phyloP scores from a whole-genome alignment of 2,888 invertebrate species.

The Callinectes sapidus region DNA sequence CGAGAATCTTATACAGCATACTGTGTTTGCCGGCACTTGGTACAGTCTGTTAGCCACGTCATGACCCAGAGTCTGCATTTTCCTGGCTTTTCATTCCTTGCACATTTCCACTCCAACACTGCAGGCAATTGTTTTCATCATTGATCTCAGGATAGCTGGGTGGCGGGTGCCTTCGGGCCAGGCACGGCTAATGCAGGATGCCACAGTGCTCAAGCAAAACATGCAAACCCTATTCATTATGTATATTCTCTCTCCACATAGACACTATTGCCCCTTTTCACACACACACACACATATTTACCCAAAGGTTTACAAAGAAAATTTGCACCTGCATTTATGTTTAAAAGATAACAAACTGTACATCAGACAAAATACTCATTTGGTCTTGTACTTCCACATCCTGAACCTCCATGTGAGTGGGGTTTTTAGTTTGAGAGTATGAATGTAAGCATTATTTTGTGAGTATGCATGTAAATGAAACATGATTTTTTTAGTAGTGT shows the following conservation, averaged over 20 bases:
- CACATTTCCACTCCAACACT: neutral
- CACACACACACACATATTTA: conserved; percentile 20
- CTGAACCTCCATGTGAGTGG: conserved; percentile 34
- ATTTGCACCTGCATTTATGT: conserved; percentile 20
- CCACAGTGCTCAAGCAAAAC: neutral
- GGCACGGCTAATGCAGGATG: neutral
- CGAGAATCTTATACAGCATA: neutral
- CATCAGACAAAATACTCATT: conserved; percentile 46
- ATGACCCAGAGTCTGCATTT: conserved; percentile 27
- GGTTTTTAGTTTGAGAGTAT: conserved; percentile 43
- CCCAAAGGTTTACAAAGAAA: conserved; percentile 15
- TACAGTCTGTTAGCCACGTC: neutral
- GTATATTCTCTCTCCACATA: neutral
- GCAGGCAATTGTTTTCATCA: neutral
- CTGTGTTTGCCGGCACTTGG: conserved; percentile 3
- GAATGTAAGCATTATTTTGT: conserved; percentile 63
- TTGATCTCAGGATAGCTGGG: conserved; percentile 29
- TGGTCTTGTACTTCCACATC: conserved; percentile 56
- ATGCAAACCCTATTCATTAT: neutral
- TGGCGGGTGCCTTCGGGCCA: conserved; percentile 4
- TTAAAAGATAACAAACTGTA: conserved; percentile 47
- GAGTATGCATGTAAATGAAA: conserved; percentile 61
- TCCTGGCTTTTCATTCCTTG: conserved; percentile 14
- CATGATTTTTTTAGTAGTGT: conserved; percentile 54
- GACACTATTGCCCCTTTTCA: neutral